These are phyloP conservation scores for Rhizoglyphus robini DNA, from an alignment of 1,140 invertebrate species.

Conservation along the genomic window DNA sequence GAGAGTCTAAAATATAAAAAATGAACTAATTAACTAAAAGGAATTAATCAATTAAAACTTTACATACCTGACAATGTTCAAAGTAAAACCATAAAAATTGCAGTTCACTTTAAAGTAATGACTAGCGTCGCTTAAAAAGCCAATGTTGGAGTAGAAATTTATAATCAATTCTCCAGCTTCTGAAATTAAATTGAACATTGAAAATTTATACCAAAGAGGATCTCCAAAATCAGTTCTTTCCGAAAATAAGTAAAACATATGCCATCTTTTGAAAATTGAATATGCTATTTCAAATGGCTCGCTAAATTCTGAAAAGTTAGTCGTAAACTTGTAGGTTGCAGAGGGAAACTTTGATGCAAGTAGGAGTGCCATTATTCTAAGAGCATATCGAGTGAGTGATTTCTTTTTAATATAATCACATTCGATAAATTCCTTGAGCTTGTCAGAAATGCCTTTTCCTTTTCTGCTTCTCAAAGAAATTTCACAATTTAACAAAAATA, in stretches of 20 bases:
- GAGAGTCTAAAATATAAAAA: background rate
- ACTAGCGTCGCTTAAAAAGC: background rate
- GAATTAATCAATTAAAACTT: background rate
- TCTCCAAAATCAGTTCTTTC: background rate
- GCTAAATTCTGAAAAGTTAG: slow-evolving; percentile 12
- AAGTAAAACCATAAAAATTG: background rate
- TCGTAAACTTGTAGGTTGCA: background rate
- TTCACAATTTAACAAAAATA: slow-evolving; percentile 16
- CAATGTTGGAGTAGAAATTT: slow-evolving; percentile 11
- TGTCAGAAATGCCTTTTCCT: background rate
- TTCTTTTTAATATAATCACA: slow-evolving; percentile 16
- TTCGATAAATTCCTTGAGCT: slow-evolving; percentile 5
- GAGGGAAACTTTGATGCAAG: slow-evolving; percentile 16
- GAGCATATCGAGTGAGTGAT: slow-evolving; percentile 16
- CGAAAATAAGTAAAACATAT: background rate
- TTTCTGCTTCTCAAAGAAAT: background rate
- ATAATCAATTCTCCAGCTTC: background rate
- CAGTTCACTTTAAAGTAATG: background rate
- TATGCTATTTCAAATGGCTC: slow-evolving; percentile 16
- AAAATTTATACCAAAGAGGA: slow-evolving; percentile 13
- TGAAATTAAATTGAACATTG: background rate
- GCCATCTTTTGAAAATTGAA: slow-evolving; percentile 16
- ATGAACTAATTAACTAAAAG: background rate
- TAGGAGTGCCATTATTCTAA: slow-evolving; percentile 11
- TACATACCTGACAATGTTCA: slow-evolving; percentile 15